Conservation (phyloP, 2,888 invertebrate species). For the Sphaerophoria rueppellii region DNA sequence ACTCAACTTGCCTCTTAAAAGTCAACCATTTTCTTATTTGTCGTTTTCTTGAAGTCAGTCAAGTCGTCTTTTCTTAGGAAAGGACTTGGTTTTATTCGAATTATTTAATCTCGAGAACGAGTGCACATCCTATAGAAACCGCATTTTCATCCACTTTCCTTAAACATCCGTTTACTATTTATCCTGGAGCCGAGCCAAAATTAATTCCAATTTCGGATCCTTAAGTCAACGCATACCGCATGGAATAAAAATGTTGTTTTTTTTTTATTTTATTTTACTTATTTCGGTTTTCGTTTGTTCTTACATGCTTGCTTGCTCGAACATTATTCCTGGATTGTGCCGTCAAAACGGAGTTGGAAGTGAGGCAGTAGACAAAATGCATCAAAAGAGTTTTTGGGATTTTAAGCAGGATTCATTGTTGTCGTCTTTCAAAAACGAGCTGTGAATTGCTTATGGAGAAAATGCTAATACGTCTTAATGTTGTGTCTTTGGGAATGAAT, state of each 20-base stretch:
- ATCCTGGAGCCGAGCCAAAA: constrained; percentile 74
- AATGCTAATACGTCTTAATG: constrained; percentile 57
- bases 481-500: constrained; percentile 29
- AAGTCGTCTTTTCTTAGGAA: constrained; percentile 20
- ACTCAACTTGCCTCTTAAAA: constrained; percentile 21
- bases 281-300: constrained; percentile 8
- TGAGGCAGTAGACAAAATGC: constrained; percentile 51
- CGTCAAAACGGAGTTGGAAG: background rate
- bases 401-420: constrained; percentile 68
- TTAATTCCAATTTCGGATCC: constrained; percentile 73
- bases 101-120: constrained; percentile 32
- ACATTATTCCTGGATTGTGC: background rate
- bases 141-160: too few relatives aligned
- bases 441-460: constrained; percentile 68
- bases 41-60: too few relatives aligned
- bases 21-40: constrained; percentile 9
- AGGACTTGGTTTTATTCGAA: constrained; percentile 10
- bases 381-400: constrained; percentile 66
- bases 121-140: constrained; percentile 63
- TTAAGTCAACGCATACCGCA: constrained; percentile 73
- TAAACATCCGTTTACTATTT: constrained; percentile 74
- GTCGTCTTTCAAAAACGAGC: constrained; percentile 59
- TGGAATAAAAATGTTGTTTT: constrained; percentile 63
- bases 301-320: background rate
- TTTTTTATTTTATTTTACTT: constrained; percentile 19